These are phyloP conservation scores for Lasioglossum oenotherae DNA, from an alignment of 2,888 invertebrate genomes.

Conservation along the genomic window DNA sequence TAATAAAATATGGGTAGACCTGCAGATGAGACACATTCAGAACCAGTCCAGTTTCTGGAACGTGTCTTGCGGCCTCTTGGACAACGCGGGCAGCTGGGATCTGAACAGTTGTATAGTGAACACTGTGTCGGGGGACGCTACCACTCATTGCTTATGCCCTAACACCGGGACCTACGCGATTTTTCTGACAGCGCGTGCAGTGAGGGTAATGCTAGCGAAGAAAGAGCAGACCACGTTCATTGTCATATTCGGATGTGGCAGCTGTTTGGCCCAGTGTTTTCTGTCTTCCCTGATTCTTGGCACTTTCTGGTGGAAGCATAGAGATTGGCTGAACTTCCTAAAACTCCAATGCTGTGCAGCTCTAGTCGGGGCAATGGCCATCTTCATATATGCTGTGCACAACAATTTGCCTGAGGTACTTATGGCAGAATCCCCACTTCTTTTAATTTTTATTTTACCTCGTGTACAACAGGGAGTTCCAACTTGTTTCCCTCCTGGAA, in stretches of 20 bases:
- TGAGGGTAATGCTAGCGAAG: conserved; percentile 75
- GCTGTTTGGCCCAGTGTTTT: conserved; percentile 85
- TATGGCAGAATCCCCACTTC: background rate
- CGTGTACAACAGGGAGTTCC: no score
- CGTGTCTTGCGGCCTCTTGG: conserved; percentile 85
- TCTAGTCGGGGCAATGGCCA: conserved; percentile 89
- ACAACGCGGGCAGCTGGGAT: conserved; percentile 87
- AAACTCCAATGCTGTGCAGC: conserved; percentile 90
- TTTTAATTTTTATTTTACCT: background rate
- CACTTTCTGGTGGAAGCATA: conserved; percentile 85
- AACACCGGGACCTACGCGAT: conserved; percentile 88
- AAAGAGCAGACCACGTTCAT: conserved; percentile 81
- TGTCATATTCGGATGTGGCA: conserved; percentile 85
- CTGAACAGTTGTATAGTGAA: conserved; percentile 86
- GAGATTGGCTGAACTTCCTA: conserved; percentile 87
- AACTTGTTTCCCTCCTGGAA: no score
- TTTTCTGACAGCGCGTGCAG: conserved; percentile 86
- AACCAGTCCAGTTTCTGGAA: conserved; percentile 84
- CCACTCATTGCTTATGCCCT: conserved; percentile 87
- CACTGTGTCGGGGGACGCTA: conserved; percentile 81
- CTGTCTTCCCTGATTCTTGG: conserved; percentile 85
- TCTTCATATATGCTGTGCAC: conserved; percentile 84
- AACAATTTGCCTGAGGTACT: conserved; percentile 81
- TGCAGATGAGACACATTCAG: conserved; percentile 85
- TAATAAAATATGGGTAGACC: conserved; percentile 84